These are phyloP conservation scores for Varanus salvator DNA, from an alignment of 2,113 vertebrate genomes.

Conservation along the genomic window DNA sequence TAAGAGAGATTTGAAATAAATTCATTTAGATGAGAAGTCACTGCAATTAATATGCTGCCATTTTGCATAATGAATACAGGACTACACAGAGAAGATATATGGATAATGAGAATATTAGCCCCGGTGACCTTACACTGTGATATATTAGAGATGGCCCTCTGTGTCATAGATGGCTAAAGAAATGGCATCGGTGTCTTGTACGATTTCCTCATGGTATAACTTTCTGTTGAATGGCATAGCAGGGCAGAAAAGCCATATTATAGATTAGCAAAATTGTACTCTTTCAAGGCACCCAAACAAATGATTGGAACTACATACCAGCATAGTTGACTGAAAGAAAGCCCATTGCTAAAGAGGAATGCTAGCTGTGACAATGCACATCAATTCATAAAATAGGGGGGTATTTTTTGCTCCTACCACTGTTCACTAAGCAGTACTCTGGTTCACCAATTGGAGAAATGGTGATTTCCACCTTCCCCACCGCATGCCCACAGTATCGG, in stretches of 20 bases:
- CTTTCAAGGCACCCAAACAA: conserved; percentile 17
- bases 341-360: neutral
- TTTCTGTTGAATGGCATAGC: conserved; percentile 10
- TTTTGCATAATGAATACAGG: conserved; percentile 48
- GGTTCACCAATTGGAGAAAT: neutral
- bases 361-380: neutral
- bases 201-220: conserved; percentile 36
- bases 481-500: neutral
- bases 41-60: conserved; percentile 63
- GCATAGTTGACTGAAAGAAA: conserved; percentile 30
- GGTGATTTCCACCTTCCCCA: neutral
- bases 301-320: conserved; percentile 30
- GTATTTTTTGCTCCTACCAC: neutral
- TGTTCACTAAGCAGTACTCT: neutral
- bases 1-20: conserved; percentile 64
- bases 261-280: conserved; percentile 23
- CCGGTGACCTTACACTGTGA: conserved; percentile 46
- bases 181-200: conserved; percentile 16
- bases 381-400: neutral
- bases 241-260: conserved; percentile 44
- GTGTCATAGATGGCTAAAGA: conserved; percentile 27
- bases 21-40: conserved; percentile 64
- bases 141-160: conserved; percentile 33
- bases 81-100: conserved; percentile 60
- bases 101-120: conserved; percentile 49